Evolutionary conservation across 2,113 vertebrate species (phyloP).

Genomic region (Elanus axillaris): DNA sequence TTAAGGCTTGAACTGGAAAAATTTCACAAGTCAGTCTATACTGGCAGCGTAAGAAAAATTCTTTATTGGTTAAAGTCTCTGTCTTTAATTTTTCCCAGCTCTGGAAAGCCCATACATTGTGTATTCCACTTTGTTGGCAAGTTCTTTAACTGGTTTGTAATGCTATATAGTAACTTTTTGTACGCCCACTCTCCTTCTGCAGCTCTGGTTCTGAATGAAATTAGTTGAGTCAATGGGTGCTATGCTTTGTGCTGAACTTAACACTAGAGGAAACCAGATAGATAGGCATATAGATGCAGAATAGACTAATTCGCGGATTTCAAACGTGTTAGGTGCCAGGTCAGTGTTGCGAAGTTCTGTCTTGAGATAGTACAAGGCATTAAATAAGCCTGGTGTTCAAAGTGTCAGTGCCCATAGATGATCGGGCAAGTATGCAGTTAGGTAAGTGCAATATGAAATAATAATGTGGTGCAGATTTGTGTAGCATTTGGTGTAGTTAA

Average conservation of each 20-base stretch:
- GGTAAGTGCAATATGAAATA: constrained; percentile 22
- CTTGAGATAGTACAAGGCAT: not conserved
- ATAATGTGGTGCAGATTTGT: constrained; percentile 5
- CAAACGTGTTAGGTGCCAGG: not conserved
- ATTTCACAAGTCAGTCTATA: not conserved
- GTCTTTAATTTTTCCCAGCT: not conserved
- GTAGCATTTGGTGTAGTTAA: not conserved
- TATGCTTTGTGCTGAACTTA: not conserved
- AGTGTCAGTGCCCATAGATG: constrained; percentile 8
- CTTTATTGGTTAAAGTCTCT: not conserved
- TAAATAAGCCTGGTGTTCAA: constrained; percentile 1
- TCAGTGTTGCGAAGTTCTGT: not conserved
- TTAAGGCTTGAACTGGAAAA: not conserved
- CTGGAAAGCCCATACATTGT: not conserved
- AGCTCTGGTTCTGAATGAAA: constrained; percentile 3
- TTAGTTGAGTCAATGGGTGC: not conserved
- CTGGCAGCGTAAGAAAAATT: not conserved
- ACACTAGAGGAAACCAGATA: not conserved
- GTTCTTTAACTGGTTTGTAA: not conserved
- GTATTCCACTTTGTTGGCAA: not conserved
- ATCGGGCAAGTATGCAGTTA: not conserved
- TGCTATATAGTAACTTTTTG: not conserved
- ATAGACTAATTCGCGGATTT: not conserved
- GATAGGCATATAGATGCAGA: not conserved
- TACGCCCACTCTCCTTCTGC: not conserved